These are phyloP conservation scores for Gambusia yucatana DNA, from an alignment of 2,797 vertebrate species.

Conservation along the genomic window DNA sequence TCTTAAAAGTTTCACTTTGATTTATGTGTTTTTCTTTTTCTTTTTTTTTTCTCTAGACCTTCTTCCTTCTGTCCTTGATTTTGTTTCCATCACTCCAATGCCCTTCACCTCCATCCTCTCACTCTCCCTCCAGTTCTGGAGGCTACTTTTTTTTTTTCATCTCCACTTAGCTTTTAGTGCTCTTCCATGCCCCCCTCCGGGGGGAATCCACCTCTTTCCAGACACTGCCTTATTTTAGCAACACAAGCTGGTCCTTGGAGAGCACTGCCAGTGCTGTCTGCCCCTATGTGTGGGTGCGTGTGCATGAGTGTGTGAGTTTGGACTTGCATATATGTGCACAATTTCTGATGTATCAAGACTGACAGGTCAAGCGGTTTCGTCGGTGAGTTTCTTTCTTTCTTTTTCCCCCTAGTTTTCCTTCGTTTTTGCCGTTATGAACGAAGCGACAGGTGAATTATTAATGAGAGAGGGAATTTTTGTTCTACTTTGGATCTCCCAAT, in stretches of 20 bases:
- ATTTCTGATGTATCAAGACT: constrained; percentile 38
- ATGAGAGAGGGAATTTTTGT: constrained; percentile 49
- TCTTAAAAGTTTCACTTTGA: not conserved
- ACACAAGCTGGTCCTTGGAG: constrained; percentile 71
- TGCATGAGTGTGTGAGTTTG: constrained; percentile 6
- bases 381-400: constrained; percentile 25
- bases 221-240: constrained; percentile 80
- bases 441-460: constrained; percentile 72
- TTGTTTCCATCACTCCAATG: constrained; percentile 26
- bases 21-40: not conserved
- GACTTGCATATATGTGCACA: constrained; percentile 22
- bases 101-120: constrained; percentile 65
- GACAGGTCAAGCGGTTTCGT: constrained; percentile 50
- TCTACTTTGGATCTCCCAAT: constrained; percentile 42
- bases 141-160: constrained; percentile 61
- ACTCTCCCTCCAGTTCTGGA: constrained; percentile 53
- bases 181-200: constrained; percentile 74
- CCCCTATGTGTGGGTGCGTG: constrained; percentile 18
- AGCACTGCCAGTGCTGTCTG: constrained; percentile 61
- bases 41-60: not conserved
- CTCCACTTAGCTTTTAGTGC: constrained; percentile 80
- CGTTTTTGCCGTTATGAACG: constrained; percentile 21
- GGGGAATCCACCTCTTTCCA: constrained; percentile 77
- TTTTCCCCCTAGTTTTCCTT: not conserved
- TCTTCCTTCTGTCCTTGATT: constrained; percentile 29